A percentile compares a stretch with the other conserved stretches of the same genome.
These are phyloP conservation scores for Amniataba percoides DNA, from an alignment of 2,797 vertebrate genomes.

Conservation along the genomic window DNA sequence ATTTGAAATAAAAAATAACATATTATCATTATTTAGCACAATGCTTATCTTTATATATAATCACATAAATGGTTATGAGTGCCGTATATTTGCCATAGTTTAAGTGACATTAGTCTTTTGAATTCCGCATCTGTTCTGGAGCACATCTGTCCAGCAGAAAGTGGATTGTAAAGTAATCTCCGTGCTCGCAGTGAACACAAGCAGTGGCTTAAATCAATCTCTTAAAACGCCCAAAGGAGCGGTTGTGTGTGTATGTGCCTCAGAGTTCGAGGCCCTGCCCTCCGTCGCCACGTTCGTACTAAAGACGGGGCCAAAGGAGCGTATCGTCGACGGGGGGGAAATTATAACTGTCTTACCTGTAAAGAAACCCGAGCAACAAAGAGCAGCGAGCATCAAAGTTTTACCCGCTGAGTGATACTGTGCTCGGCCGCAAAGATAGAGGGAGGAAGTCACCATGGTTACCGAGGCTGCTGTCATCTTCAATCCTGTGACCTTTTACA, in stretches of 20 bases:
- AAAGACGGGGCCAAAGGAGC: neutral
- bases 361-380: constrained; percentile 25
- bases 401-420: constrained; percentile 29
- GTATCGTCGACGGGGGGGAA: neutral
- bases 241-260: neutral
- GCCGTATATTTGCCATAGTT: neutral
- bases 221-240: neutral
- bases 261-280: neutral
- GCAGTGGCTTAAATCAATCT: neutral
- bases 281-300: neutral
- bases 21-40: no score
- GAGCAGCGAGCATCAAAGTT: constrained; percentile 46
- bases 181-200: constrained; percentile 3
- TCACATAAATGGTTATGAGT: no score
- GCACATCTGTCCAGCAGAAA: neutral
- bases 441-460: constrained; percentile 67
- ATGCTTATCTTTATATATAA: no score
- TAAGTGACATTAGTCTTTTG: neutral
- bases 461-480: constrained; percentile 72
- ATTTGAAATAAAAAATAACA: no score
- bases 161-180: constrained; percentile 27
- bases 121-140: constrained; percentile 6
- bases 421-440: constrained; percentile 18
- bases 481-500: constrained; percentile 81
- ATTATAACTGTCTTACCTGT: constrained; percentile 23